These are phyloP conservation scores for Chinchilla lanigera DNA, from an alignment of 2,113 vertebrate species.

Conservation along the genomic window DNA sequence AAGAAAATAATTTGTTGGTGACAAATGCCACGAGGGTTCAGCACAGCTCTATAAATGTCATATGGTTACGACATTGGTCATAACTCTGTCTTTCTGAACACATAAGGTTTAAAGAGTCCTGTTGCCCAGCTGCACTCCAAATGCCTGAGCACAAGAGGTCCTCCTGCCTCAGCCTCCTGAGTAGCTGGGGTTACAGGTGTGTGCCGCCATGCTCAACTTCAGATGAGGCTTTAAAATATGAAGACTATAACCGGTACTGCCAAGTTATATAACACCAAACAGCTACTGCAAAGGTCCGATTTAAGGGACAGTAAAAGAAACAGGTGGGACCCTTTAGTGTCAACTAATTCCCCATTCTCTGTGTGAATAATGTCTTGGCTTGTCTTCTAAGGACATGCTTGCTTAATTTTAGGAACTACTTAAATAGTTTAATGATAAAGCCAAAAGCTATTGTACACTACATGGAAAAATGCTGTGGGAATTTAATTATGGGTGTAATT, in stretches of 20 bases:
- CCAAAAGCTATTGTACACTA: neutral
- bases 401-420: neutral
- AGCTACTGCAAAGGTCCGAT: neutral
- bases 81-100: neutral
- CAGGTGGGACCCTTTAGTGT: neutral
- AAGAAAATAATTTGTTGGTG: slow-evolving; percentile 2
- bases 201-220: neutral
- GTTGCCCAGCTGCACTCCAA: neutral
- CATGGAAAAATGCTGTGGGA: neutral
- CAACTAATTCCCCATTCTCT: neutral
- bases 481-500: neutral
- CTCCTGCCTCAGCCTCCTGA: neutral
- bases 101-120: neutral
- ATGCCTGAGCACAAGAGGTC: neutral
- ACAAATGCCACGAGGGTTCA: neutral
- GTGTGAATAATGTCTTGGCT: neutral
- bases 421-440: slow-evolving; percentile 8
- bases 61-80: neutral
- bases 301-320: neutral
- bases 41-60: neutral
- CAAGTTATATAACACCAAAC: neutral
- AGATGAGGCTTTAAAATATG: neutral
- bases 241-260: neutral
- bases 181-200: neutral
- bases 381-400: neutral